phyloP scores from a whole-genome alignment of 2,797 vertebrate genomes.

The Trichosurus vulpecula region DNA sequence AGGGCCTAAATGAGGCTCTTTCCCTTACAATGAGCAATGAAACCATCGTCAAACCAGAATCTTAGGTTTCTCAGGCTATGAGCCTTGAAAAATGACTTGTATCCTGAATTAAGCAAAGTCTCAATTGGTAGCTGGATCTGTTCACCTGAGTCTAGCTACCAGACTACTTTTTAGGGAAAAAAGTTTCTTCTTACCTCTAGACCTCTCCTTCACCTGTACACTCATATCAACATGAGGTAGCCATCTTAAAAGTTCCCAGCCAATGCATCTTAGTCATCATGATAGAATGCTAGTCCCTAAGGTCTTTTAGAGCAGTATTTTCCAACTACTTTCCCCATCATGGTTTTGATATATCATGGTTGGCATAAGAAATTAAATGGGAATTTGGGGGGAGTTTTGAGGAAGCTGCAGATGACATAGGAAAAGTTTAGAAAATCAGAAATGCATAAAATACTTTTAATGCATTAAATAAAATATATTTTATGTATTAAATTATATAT shows the following conservation, averaged over 20 bases:
- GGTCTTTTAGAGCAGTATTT: neutral
- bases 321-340: neutral
- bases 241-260: slow-evolving; percentile 41
- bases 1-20: slow-evolving; percentile 32
- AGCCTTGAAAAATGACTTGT: slow-evolving; percentile 19
- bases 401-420: neutral
- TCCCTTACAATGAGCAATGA: slow-evolving; percentile 45
- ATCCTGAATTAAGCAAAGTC: slow-evolving; percentile 15
- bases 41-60: slow-evolving; percentile 7
- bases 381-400: neutral
- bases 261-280: slow-evolving; percentile 33
- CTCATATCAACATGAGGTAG: slow-evolving; percentile 42
- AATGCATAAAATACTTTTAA: neutral
- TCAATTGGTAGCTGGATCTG: slow-evolving; percentile 3
- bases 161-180: neutral
- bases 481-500: too few relatives aligned
- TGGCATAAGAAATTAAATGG: neutral
- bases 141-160: neutral
- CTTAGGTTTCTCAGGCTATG: slow-evolving; percentile 2
- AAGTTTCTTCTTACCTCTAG: neutral
- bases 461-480: too few relatives aligned
- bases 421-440: neutral
- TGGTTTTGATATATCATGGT: neutral
- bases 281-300: neutral
- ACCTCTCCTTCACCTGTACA: slow-evolving; percentile 9